Conservation (phyloP, 2,888 invertebrate species). For the Halocaridina rubra region DNA sequence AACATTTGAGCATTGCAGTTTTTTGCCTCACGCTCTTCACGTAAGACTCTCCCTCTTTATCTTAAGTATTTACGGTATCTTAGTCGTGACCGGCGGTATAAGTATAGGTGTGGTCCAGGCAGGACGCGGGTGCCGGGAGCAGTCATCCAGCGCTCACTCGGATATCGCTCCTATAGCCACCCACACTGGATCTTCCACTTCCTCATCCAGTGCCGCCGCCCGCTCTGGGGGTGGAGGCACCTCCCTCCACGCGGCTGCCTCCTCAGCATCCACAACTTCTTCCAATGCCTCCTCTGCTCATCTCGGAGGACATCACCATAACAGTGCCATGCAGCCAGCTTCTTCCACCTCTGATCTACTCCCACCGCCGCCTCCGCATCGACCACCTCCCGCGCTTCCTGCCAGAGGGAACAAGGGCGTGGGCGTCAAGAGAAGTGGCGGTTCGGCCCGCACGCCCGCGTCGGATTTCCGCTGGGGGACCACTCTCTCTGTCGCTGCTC, state of each 20-base stretch:
- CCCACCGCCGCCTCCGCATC: slow-evolving; percentile 55
- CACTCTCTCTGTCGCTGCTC: slow-evolving; percentile 71
- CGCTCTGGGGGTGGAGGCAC: too few relatives aligned
- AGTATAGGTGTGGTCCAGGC: slow-evolving; percentile 69
- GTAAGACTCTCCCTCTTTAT: slow-evolving; percentile 72
- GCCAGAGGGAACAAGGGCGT: slow-evolving; percentile 57
- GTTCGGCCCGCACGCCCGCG: slow-evolving; percentile 65
- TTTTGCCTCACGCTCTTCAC: slow-evolving; percentile 71
- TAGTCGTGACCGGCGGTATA: slow-evolving; percentile 70
- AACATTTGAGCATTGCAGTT: slow-evolving; percentile 68
- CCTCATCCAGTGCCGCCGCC: slow-evolving; percentile 58
- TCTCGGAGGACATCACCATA: slow-evolving; percentile 24
- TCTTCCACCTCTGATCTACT: slow-evolving; percentile 56
- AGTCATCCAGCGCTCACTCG: slow-evolving; percentile 63
- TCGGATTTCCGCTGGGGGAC: slow-evolving; percentile 67
- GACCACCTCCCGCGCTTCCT: slow-evolving; percentile 65
- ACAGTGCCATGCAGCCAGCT: slow-evolving; percentile 34
- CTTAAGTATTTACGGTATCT: slow-evolving; percentile 71
- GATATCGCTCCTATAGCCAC: slow-evolving; percentile 65
- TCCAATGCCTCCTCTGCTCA: slow-evolving; percentile 64
- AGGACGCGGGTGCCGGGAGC: slow-evolving; percentile 42
- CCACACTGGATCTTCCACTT: slow-evolving; percentile 64
- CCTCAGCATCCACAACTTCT: slow-evolving; percentile 59
- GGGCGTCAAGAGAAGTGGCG: slow-evolving; percentile 40
- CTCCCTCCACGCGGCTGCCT: slow-evolving; percentile 48